Evolutionary conservation across 64 coral and sea anemone species (phyloP), one percentile per base, ranked within the genome.

Genomic region (Montipora foliosa): DNA sequence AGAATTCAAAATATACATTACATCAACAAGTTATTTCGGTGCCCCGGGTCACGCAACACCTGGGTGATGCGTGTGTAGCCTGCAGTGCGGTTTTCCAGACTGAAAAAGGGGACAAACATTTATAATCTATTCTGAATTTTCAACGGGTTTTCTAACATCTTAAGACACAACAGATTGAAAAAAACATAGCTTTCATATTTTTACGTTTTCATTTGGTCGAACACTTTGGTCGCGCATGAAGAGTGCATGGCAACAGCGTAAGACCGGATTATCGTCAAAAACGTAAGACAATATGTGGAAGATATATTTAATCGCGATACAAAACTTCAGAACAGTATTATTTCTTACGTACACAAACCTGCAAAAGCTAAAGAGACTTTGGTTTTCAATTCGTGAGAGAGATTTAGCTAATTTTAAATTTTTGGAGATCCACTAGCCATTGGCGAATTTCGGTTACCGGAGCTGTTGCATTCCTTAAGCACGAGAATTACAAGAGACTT

Each of bases 11-110:
- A 86, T 67, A 86, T 22, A n/a, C 15, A 86, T 86, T 86, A 86
- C 82, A 86, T 86, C 82, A 86, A 86, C 12, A 86, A 20, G 44
- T 86, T 86, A 86, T 86, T 86, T 86, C 49, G 44, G 82, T 86
- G 12, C 11, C 10, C 21, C 4, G 47, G 22, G 82, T 86, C 82
- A 86, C 82, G 82, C 82, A 86, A 86, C 64, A 45, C 64, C n/a
- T 29, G 59, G 2, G 53, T 57, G 44, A 50, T 10, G 19, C 55
- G 44, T 67, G 60, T 64, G 59, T 49, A 60, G 49, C 71, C 47
- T 62, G 55, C 3, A 82, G 7, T 37, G 17, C 8, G 78, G 15
- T 21, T n/a, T 57, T 53, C n/a, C 53, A 46, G 24, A 17, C 64
- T 19, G 71, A 8, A 76, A 76, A 45, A 29, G 7, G 24, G 47